Base-by-base conservation (phyloP, 2,113 vertebrate genomes). In the Asarcornis scutulata region DNA sequence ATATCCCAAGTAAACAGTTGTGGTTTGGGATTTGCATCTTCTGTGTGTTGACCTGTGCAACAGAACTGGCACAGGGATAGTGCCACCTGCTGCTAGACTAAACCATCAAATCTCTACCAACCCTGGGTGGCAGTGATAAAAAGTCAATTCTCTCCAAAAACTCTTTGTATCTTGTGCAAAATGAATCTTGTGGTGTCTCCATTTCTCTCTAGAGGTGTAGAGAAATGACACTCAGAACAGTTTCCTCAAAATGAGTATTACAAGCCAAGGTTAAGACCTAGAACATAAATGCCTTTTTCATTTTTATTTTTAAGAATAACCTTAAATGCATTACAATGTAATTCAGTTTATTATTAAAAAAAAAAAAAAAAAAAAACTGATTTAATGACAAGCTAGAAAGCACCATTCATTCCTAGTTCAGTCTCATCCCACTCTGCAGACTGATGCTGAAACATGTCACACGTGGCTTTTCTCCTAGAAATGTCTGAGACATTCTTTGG, bases 361-460 rank as follows among this genome's bases (percentile, higher is more conserved):
- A n/a, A 56, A 4, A 40, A 81, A 96, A 63, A 67, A 9, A n/a
- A 56, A 4, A 44, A 3, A 44, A 44, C 17, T 17, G 3, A 7
- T 53, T 16, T 20, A 72, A 52, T 36, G 10, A 23, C 8, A 32
- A 72, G 9, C 9, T 56, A 62, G 27, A 64, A 86, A 73, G 42
- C n/a, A 6, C 6, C 12, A 73, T 68, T 84, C 7, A 10, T 34
- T 87, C 34, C 55, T 60, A 23, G 9, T 60, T 92, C 42, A 73
- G 66, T 32, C 63, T 83, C 23, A 13, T 48, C 21, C 8, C 74
- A 10, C 29, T 53, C 55, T 53, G 48, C 0, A 4, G 59, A 22
- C 15, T 38, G 18, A 9, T 67, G 23, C 71, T 75, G 22, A 68
- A 73, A 42, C 8, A 23, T 0, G 0, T 15, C 8, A 20, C 26